A percentile compares a stretch with the other conserved stretches of the same genome.
phyloP scores from a whole-genome alignment of 1,140 invertebrate genomes.

The Solenopsis invicta region DNA sequence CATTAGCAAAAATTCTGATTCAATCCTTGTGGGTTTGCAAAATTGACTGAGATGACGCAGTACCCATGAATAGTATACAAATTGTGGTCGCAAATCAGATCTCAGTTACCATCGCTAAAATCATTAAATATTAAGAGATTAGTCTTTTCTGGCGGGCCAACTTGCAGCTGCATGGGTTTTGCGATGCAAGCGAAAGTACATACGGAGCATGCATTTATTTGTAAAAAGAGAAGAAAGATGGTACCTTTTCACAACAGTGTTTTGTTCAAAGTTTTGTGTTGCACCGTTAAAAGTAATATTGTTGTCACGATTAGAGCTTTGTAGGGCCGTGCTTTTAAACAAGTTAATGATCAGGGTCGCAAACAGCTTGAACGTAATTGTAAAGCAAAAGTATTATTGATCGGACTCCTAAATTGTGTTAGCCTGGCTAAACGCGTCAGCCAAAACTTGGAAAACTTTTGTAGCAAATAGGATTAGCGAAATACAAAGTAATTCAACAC shows the following conservation, averaged over 20 bases:
- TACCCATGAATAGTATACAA: background rate
- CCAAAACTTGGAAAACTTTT: slow-evolving; percentile 71
- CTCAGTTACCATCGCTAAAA: background rate
- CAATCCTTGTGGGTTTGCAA: background rate
- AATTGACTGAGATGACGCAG: background rate
- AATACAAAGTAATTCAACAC: slow-evolving; percentile 74
- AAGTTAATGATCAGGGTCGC: background rate
- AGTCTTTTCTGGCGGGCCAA: no score
- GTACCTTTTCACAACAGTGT: background rate
- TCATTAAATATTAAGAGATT: background rate
- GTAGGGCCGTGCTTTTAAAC: background rate
- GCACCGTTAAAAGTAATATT: background rate
- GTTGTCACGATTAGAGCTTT: background rate
- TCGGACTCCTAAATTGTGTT: slow-evolving; percentile 49
- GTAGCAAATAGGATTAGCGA: slow-evolving; percentile 80
- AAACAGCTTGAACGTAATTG: background rate
- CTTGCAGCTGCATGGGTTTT: slow-evolving; percentile 31
- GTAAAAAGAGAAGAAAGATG: background rate
- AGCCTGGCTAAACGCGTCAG: slow-evolving; percentile 72
- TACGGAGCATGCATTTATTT: background rate
- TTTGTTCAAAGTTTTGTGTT: background rate
- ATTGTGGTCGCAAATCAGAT: background rate
- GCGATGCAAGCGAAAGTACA: background rate
- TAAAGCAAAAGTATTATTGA: slow-evolving; percentile 31
- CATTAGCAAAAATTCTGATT: background rate